Conservation (phyloP, 2,888 invertebrate genomes). For the Phragmatobia fuliginosa region DNA sequence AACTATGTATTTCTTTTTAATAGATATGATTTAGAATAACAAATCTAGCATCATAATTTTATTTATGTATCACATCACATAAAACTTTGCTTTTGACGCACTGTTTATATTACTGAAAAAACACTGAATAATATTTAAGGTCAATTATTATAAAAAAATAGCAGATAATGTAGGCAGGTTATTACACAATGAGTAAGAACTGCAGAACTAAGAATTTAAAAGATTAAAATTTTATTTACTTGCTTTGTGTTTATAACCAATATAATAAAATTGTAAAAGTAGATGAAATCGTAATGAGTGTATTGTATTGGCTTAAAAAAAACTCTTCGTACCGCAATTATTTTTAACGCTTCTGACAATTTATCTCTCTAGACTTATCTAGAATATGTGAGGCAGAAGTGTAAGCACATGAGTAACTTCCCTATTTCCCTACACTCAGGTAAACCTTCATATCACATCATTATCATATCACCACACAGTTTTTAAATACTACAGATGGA, state of each 20-base stretch:
- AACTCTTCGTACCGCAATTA: not conserved
- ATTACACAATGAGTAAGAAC: not conserved
- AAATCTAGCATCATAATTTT: not conserved
- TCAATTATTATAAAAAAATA: not conserved
- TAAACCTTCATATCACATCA: too few relatives aligned
- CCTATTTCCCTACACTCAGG: too few relatives aligned
- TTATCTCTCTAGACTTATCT: not conserved
- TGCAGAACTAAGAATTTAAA: conserved; percentile 3
- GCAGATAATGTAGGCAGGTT: not conserved
- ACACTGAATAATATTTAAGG: not conserved
- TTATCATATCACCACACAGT: too few relatives aligned
- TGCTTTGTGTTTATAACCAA: not conserved
- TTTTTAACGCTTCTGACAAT: not conserved
- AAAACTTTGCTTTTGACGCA: not conserved
- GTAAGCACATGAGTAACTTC: too few relatives aligned
- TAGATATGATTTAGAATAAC: too few relatives aligned
- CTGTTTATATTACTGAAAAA: not conserved
- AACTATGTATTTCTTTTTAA: not conserved
- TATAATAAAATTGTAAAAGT: conserved; percentile 12
- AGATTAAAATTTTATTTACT: not conserved
- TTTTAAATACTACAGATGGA: too few relatives aligned
- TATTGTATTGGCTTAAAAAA: conserved; percentile 25
- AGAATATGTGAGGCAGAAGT: not conserved
- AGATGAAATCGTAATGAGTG: conserved; percentile 46
- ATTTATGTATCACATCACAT: not conserved